These are phyloP conservation scores for Drosophila pruinosa DNA, from an alignment of 1,140 invertebrate species.

Conservation along the genomic window DNA sequence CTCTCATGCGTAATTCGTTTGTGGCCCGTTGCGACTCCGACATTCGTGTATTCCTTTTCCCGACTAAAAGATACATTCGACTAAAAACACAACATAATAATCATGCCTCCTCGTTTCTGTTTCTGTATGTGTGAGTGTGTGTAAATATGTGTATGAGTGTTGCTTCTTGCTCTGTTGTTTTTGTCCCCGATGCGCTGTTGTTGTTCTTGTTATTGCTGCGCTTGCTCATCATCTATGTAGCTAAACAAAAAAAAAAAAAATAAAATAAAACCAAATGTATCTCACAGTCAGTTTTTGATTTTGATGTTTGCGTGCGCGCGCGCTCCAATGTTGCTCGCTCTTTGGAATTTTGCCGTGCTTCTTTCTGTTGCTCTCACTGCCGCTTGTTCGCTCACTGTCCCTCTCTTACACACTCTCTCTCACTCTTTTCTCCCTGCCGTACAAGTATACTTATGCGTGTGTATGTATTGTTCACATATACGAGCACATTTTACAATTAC, in stretches of 20 bases:
- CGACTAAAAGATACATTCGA: conserved; percentile 77
- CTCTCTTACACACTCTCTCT: conserved; percentile 9
- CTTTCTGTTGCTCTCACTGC: conserved; percentile 19
- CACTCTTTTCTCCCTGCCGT: conserved; percentile 4
- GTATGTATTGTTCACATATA: conserved; percentile 33
- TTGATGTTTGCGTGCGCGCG: conserved; percentile 71
- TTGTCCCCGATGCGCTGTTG: neutral
- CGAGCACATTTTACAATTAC: conserved; percentile 33
- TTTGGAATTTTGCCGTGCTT: conserved; percentile 16
- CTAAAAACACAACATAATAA: conserved; percentile 77
- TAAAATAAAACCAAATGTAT: conserved; percentile 73
- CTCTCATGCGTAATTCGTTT: conserved; percentile 69
- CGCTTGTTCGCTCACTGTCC: conserved; percentile 10
- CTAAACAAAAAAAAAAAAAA: conserved; percentile 61
- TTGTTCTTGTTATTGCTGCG: conserved; percentile 45
- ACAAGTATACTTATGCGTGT: conserved; percentile 13
- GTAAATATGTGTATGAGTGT: conserved; percentile 34
- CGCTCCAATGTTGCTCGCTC: conserved; percentile 37
- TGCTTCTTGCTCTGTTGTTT: conserved; percentile 49
- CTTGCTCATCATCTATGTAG: conserved; percentile 59
- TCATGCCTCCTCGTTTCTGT: conserved; percentile 33
- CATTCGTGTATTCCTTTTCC: conserved; percentile 77
- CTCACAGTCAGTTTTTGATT: conserved; percentile 73
- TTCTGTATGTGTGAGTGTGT: conserved; percentile 16
- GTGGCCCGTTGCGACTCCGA: conserved; percentile 45